Base-by-base conservation (phyloP, 2,797 vertebrate genomes). In the Chelonia mydas region DNA sequence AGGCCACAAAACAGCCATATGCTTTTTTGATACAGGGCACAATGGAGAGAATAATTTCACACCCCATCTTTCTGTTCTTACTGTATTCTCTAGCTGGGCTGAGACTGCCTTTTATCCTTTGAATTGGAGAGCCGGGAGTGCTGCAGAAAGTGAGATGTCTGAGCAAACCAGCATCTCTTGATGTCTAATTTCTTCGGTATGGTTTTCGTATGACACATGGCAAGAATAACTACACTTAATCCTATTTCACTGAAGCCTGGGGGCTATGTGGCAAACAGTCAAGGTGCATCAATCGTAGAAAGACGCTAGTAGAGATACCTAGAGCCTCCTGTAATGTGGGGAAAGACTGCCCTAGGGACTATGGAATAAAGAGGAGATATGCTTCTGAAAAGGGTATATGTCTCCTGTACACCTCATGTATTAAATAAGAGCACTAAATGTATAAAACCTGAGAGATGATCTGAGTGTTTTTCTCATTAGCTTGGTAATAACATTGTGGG, bases 251-350 rank as follows among this genome's bases (percentile, higher is more conserved):
- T 41, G 8, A 41, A 27, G 2, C 45, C 72, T 55, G 19, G 15
- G 23, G 12, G 77, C 41, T 25, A 0, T 2, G 3, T 11, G 1
- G 37, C 16, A 3, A 4, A 9, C 17, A n/a, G 0, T 3, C 45
- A 0, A 1, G 65, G 5, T 13, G 33, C 85, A 53, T 6, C 0
- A 3, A 37, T 4, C 5, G 0, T 1, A 10, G 68, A 13, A 74
- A 12, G n/a, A 6, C 8, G 1, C 2, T 33, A 1, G 13, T 2
- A 37, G 19, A 25, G 8, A 7, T 5, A 6, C 27, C 3, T 11
- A 2, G 0, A 7, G 37, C 9, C 8, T 47, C 10, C 78, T 3
- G 25, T 0, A 2, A 81, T 19, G 17, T 0, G 16, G 65, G 6
- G 74, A 31, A 9, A 78, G 77, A 55, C 74, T 72, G 1, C 1